Evolutionary conservation across 2,113 vertebrate genomes (phyloP), one percentile per base, ranked within the genome.

Genomic region (Pedionomus torquatus): DNA sequence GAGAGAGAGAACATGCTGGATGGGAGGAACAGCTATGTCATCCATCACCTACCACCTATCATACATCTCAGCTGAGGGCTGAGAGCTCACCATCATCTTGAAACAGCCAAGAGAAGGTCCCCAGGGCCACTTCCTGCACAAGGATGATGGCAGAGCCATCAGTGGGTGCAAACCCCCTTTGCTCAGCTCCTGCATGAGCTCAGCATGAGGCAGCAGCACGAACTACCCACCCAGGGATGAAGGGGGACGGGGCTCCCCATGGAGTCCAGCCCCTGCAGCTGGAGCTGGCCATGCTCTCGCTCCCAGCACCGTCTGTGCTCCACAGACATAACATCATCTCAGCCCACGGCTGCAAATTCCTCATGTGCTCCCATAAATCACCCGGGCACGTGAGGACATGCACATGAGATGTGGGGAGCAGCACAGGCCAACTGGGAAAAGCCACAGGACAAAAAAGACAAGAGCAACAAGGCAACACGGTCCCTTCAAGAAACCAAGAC

Each of bases 271-370:
- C 43, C 49, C 54, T 79, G 95, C 96, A 97, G 97, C 97, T 98
- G 98, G 92, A 88, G 81, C 52, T 85, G 91, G 83, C 96, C 43
- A 5, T 0, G 10, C 39, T 63, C 54, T 94, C 7, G 0, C 72
- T 79, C 78, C 87, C 89, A 65, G 82, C 41, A 3, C 54, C 13
- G 37, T 61, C 76, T 78, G 87, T 55, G 87, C 75, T 94, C 82
- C 88, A 48, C 79, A 97, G 96, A 93, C 92, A 91, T 96, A 79
- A 96, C 82, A 65, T 97, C 96, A 97, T 91, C 88, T 5, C 95
- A 90, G 95, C 93, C 96, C 96, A 91, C 41, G 11, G 86, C 92
- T 21, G 25, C 81, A 55, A 64, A 75, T 33, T 58, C 77, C 54
- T 41, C 3, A 0, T 20, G 68, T 57, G 58, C 54, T 93, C 86